Conservation (phyloP, 2,888 invertebrate species). For the Chrysotoxum bicinctum region DNA sequence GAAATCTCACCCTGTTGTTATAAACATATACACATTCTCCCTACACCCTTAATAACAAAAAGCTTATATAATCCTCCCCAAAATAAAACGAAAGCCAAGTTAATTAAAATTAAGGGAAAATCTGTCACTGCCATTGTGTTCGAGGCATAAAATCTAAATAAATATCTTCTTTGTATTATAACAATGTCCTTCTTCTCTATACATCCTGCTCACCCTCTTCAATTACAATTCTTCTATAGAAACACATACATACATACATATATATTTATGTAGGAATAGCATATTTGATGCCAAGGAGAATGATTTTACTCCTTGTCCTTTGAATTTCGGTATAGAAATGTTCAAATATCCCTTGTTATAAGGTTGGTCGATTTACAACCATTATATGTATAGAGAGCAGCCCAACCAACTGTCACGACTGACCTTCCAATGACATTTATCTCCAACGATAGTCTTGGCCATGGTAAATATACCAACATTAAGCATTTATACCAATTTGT, state of each 20-base stretch:
- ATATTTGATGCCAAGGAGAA: constrained; percentile 10
- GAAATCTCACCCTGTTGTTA: background rate
- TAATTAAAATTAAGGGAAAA: constrained; percentile 68
- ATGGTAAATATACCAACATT: constrained; percentile 61
- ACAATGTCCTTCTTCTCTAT: background rate
- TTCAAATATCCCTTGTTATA: background rate
- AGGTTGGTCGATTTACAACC: background rate
- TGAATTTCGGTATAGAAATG: background rate
- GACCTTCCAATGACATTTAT: constrained; percentile 69
- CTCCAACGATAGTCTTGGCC: constrained; percentile 51
- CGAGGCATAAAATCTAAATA: constrained; percentile 65
- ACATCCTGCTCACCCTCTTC: background rate
- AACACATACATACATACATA: background rate
- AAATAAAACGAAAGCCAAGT: constrained; percentile 54
- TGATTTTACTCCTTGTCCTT: background rate
- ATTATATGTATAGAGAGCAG: background rate
- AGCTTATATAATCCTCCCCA: background rate
- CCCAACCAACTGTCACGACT: constrained; percentile 42
- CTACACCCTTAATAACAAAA: background rate
- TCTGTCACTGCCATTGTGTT: constrained; percentile 70
- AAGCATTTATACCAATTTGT: constrained; percentile 64
- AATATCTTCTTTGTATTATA: constrained; percentile 64
- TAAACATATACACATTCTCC: background rate
- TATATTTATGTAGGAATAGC: background rate
- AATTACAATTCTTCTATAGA: constrained; percentile 9